Percentiles rank a stretch among this genome's conserved stretches.
Evolutionary conservation across 2,797 vertebrate species (phyloP).

Genomic region (Peromyscus eremicus): DNA sequence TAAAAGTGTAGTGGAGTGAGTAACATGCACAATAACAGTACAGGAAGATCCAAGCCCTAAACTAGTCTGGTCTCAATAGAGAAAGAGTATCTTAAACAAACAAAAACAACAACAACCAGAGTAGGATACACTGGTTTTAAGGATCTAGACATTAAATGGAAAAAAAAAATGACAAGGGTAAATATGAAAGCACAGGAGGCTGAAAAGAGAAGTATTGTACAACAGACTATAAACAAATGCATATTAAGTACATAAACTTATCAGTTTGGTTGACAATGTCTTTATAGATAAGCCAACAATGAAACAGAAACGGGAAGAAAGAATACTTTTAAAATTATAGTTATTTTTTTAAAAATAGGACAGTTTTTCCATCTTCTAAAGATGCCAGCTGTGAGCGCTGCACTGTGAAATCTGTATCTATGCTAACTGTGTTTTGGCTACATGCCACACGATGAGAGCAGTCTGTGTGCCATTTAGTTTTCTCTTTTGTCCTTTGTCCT

Average conservation of each 20-base stretch:
- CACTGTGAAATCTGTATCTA: constrained; percentile 7
- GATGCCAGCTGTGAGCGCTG: background rate
- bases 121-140: background rate
- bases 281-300: background rate
- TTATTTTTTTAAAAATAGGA: background rate
- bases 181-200: background rate
- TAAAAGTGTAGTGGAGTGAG: accelerated
- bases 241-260: background rate
- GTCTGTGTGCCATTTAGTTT: constrained; percentile 3
- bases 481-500: background rate
- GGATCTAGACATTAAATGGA: background rate
- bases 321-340: background rate
- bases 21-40: accelerated
- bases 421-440: constrained; percentile 3
- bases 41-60: background rate
- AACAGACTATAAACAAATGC: background rate
- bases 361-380: background rate
- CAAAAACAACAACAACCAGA: background rate
- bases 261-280: background rate
- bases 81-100: background rate
- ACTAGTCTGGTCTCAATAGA: no score
- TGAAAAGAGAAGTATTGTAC: background rate
- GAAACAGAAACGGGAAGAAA: background rate
- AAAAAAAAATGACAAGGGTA: background rate
- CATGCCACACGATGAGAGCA: background rate